phyloP scores from a whole-genome alignment of 1,140 invertebrate species.

The Saccostrea echinata region DNA sequence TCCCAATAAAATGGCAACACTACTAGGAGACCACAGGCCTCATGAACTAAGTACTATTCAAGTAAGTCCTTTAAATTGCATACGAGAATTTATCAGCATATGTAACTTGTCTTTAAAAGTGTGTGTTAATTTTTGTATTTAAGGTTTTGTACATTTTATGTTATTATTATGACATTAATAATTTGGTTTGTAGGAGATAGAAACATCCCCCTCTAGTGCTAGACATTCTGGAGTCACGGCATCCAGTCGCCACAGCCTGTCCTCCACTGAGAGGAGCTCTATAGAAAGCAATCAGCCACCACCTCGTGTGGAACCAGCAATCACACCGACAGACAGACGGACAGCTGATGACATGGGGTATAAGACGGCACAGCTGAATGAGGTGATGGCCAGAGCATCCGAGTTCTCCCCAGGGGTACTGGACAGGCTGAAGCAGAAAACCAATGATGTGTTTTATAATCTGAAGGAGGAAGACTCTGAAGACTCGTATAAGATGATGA shows the following conservation, averaged over 20 bases:
- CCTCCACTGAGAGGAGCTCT: slow-evolving; percentile 52
- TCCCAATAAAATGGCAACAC: slow-evolving; percentile 19
- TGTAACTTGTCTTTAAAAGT: not conserved
- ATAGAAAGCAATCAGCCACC: slow-evolving; percentile 35
- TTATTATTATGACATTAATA: not conserved
- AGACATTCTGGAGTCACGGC: not conserved
- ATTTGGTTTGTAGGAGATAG: slow-evolving; percentile 49
- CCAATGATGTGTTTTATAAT: slow-evolving; percentile 57
- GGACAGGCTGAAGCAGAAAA: slow-evolving; percentile 50
- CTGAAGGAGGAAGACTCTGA: slow-evolving; percentile 31
- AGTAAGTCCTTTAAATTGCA: slow-evolving; percentile 23
- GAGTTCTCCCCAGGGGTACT: slow-evolving; percentile 49
- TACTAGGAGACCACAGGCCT: slow-evolving; percentile 48
- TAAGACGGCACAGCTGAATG: slow-evolving; percentile 47
- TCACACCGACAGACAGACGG: slow-evolving; percentile 14
- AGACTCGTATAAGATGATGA: slow-evolving; percentile 33
- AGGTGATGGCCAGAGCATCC: slow-evolving; percentile 43
- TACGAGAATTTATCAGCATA: not conserved
- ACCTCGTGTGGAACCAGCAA: slow-evolving; percentile 13
- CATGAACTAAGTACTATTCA: slow-evolving; percentile 60
- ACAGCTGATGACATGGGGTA: slow-evolving; percentile 45
- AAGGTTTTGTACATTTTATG: not conserved
- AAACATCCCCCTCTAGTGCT: slow-evolving; percentile 47
- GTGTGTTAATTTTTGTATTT: not conserved
- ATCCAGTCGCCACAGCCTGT: slow-evolving; percentile 51